Evolutionary conservation across 2,113 vertebrate species (phyloP).

Genomic region (Catharus fuscescens): DNA sequence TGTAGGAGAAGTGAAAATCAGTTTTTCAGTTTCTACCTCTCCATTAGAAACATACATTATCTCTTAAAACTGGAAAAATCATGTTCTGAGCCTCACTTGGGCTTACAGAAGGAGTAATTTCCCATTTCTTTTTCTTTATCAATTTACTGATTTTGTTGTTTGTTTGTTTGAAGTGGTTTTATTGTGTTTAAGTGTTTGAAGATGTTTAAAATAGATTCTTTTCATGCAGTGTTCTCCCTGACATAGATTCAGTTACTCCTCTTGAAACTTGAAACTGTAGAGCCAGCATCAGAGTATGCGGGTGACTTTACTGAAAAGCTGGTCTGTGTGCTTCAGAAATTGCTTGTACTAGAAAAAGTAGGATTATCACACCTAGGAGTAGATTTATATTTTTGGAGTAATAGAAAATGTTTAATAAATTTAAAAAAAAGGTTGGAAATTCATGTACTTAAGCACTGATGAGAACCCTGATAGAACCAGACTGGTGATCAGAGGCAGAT

Average conservation of each 20-base stretch:
- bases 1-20: neutral
- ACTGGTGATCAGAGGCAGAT: neutral
- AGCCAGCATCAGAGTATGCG: neutral
- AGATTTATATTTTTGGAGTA: neutral
- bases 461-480: neutral
- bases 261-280: neutral
- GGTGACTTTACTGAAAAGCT: neutral
- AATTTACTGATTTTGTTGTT: neutral
- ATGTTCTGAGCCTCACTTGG: neutral
- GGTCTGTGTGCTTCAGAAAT: neutral
- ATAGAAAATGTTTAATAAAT: neutral
- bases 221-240: neutral
- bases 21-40: neutral
- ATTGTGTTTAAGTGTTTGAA: neutral
- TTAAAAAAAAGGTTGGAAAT: neutral
- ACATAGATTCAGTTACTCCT: neutral
- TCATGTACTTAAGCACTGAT: neutral
- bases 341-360: neutral
- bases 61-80: neutral
- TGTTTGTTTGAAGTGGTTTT: neutral
- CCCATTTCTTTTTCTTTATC: neutral
- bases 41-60: neutral
- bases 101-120: neutral
- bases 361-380: neutral
- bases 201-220: neutral